Conservation (phyloP, 2,113 vertebrate species). For the Sarotherodon lohbergeri region DNA sequence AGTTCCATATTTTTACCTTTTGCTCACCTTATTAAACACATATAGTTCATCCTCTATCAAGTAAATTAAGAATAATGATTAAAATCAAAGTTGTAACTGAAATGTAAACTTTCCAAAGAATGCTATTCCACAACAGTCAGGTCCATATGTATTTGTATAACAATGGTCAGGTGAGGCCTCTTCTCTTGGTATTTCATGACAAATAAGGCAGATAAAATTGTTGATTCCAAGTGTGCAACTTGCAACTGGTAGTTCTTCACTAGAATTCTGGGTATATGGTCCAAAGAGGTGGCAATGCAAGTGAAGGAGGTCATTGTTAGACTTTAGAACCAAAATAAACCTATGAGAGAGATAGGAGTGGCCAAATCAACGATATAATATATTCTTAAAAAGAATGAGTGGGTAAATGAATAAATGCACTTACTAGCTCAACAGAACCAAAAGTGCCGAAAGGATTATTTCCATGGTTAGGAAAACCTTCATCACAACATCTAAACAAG, state of each 20-base stretch:
- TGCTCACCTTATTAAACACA: neutral
- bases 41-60: neutral
- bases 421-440: neutral
- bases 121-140: neutral
- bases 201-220: neutral
- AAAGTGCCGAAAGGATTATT: neutral
- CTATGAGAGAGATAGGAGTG: neutral
- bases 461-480: neutral
- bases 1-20: neutral
- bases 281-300: neutral
- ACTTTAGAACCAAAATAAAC: neutral
- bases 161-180: neutral
- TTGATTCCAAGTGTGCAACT: neutral
- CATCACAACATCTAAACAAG: neutral
- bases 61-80: neutral
- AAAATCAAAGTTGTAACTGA: neutral
- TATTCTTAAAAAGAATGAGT: neutral
- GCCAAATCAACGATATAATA: neutral
- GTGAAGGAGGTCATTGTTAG: neutral
- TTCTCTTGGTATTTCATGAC: neutral
- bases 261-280: neutral
- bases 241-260: neutral
- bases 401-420: neutral
- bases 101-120: neutral
- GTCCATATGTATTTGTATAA: neutral